phyloP scores from a whole-genome alignment of 2,797 vertebrate species.

The Buphagus erythrorhynchus region DNA sequence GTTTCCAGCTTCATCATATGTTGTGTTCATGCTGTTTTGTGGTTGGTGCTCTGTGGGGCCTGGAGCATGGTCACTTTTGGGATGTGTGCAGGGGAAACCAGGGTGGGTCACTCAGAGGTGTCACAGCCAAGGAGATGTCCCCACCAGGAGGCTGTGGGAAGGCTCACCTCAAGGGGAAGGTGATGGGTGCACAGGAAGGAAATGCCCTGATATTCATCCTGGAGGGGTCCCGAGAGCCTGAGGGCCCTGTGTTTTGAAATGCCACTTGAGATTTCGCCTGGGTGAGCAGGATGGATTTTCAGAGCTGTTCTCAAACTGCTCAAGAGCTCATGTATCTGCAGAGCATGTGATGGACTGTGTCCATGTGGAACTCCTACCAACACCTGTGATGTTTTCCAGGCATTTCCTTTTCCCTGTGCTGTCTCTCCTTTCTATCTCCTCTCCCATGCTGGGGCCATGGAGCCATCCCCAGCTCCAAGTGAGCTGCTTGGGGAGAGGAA shows the following conservation, averaged over 20 bases:
- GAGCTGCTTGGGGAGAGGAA: neutral
- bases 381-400: fast-evolving
- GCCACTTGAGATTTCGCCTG: neutral
- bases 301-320: neutral
- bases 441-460: neutral
- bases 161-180: fast-evolving
- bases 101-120: neutral
- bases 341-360: fast-evolving
- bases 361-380: neutral
- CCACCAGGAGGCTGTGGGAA: neutral
- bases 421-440: neutral
- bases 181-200: fast-evolving
- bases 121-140: neutral
- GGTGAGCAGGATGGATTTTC: neutral
- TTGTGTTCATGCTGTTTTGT: fast-evolving
- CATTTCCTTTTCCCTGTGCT: neutral
- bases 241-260: neutral
- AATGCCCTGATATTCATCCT: neutral
- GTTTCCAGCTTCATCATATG: neutral
- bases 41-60: neutral
- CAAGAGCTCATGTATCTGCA: fast-evolving
- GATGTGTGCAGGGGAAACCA: neutral
- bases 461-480: neutral
- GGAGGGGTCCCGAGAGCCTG: fast-evolving
- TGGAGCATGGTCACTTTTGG: neutral